These are phyloP conservation scores for Paracentrotus lividus DNA, from an alignment of 53 echinoderm and acorn worm species.

Conservation along the genomic window DNA sequence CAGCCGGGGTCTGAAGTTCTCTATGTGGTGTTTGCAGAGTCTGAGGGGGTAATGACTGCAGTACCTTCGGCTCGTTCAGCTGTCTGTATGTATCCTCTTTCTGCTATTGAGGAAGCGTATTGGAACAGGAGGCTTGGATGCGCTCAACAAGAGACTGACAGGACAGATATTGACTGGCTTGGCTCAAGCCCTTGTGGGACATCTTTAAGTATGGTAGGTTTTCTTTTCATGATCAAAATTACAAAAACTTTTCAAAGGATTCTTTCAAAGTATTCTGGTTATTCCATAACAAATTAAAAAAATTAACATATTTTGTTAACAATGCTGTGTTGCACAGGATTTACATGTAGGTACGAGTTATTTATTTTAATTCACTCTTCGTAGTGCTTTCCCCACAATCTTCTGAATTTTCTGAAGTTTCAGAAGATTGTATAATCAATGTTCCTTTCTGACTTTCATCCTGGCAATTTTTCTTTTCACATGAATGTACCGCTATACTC, in stretches of 20 bases:
- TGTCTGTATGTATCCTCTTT: constrained; percentile 88
- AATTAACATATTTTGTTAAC: no score
- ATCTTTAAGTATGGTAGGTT: constrained; percentile 61
- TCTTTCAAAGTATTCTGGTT: no score
- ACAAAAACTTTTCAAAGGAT: no score
- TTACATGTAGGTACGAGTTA: no score
- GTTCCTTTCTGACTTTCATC: not conserved
- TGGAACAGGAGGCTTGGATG: constrained; percentile 73
- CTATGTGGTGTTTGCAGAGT: constrained; percentile 78
- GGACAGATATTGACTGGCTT: constrained; percentile 83
- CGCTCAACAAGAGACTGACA: constrained; percentile 69
- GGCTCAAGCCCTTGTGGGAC: constrained; percentile 52
- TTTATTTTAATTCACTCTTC: no score
- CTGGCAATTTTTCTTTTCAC: not conserved
- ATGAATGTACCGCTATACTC: not conserved
- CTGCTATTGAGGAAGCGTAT: constrained; percentile 69
- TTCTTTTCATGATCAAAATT: no score
- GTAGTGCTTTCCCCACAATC: no score
- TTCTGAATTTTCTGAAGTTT: no score
- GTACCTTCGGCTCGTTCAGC: constrained; percentile 71
- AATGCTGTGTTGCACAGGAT: no score
- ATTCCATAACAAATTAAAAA: no score
- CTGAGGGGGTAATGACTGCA: constrained; percentile 44
- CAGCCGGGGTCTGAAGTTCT: constrained; percentile 77
- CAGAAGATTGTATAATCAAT: no score